Base-by-base conservation (phyloP, 2,888 invertebrate species). In the Dryococelus australis region DNA sequence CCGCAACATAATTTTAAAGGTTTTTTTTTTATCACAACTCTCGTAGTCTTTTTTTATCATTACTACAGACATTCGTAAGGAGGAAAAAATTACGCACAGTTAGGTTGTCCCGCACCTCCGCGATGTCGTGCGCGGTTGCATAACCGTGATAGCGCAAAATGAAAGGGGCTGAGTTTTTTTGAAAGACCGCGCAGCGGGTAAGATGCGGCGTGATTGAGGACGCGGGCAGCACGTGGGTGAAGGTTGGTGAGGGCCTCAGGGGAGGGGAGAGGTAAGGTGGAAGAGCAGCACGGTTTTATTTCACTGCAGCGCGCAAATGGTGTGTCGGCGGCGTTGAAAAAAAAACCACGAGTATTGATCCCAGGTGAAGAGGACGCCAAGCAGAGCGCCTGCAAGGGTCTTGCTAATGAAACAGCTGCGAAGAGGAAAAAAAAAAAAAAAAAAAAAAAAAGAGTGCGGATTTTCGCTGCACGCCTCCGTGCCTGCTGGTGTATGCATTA, bases 301-400 rank as follows among this genome's bases (percentile, higher is more conserved):
- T n/a, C 65, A 65, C 65, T 65, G 65, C 65, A 65, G 65, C 65
- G 65, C 65, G 65, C 65, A 65, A 65, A 65, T 65, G 65, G 65
- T 65, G 65, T 65, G 65, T 65, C 65, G 24, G 65, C 65, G 65
- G 65, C n/a, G 65, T 65, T 65, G 65, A 65, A 65, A 65, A 65
- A 65, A 65, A 65, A 65, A 65, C 20, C 65, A 65, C 65, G 65
- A 65, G 65, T 65, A 65, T 65, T 65, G 65, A 65, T 65, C 65
- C 65, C 65, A 20, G 65, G 65, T 65, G 65, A 65, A 65, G 65
- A 65, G 65, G 65, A 65, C 65, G n/a, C 6, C 12, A 65, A 24
- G 65, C 65, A 20, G 65, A 65, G 65, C 8, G 13, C 51, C 12
- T 51, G n/a, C 24, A 8, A 9, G 8, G 65, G 65, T 0, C n/a